These are phyloP conservation scores for Tokudaia muenninki DNA, from an alignment of 2,797 vertebrate genomes.

Conservation along the genomic window DNA sequence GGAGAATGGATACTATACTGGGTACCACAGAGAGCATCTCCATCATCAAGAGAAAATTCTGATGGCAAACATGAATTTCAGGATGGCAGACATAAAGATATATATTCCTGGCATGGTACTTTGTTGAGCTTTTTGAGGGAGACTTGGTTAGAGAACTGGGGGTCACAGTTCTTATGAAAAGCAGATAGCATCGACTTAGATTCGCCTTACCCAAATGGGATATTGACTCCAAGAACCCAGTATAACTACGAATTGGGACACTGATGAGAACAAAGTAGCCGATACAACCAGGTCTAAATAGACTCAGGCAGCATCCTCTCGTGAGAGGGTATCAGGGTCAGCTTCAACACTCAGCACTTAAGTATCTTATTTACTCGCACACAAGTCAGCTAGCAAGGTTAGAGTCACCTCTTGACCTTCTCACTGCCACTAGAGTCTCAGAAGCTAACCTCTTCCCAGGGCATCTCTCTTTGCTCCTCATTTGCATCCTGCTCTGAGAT, in stretches of 20 bases:
- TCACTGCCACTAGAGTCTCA: conserved; percentile 8
- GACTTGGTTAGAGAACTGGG: not conserved
- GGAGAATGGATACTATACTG: not conserved
- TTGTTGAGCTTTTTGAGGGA: not conserved
- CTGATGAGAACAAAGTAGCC: conserved; percentile 23
- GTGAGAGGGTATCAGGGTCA: not conserved
- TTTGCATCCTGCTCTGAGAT: conserved; percentile 45
- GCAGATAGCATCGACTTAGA: not conserved
- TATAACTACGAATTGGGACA: conserved; percentile 3
- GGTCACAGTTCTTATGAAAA: not conserved
- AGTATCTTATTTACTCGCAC: conserved; percentile 49
- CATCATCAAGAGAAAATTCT: not conserved
- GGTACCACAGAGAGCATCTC: not conserved
- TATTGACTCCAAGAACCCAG: not conserved
- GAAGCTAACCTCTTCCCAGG: conserved; percentile 20
- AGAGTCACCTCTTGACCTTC: not conserved
- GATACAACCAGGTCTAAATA: not conserved
- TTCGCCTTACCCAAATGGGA: not conserved
- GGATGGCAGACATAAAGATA: not conserved
- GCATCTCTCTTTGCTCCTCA: conserved; percentile 51
- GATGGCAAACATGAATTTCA: not conserved
- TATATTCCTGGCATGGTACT: not conserved
- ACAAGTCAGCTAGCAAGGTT: not conserved
- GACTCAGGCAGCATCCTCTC: conserved; percentile 32
- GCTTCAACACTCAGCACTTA: not conserved